Base-by-base conservation (phyloP, 2,113 vertebrate genomes). In the Progne subis region DNA sequence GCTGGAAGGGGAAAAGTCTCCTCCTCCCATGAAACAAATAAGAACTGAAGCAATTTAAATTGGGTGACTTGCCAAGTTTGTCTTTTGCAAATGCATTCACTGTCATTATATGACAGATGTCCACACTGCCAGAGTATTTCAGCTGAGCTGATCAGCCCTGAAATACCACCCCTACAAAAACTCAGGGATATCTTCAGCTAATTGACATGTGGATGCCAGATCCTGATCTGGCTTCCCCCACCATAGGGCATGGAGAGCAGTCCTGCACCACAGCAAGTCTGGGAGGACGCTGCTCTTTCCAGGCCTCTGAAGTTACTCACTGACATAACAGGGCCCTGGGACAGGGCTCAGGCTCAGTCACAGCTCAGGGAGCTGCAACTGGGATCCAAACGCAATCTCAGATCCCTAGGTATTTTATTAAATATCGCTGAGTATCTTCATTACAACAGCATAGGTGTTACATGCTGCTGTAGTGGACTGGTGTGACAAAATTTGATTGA, bases 1-100 rank as follows among this genome's bases (percentile, higher is more conserved):
- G 12, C 93, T 70, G n/a, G 44, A 82, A 87, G 34, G 61, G 56
- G 57, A 52, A 64, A 84, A 52, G 57, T 49, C 46, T 71, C 93
- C 82, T 79, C 84, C 57, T 85, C 53, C 37, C 7, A 0, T 17
- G n/a, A 80, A 94, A 94, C 39, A 86, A 90, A 79, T 69, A 77
- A 74, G 96, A 95, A 90, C 60, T 39, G 72, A 95, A 92, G 56
- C 80, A 85, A 83, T 96, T 78, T 76, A 88, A 83, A 64, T 5
- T 57, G 91, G 26, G 72, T 88, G 57, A 41, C 43, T 77, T 91
- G 92, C 44, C 61, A 93, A 76, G 61, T 50, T 46, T 69, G 31
- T 59, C 39, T 64, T 59, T 92, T 57, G 50, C 85, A 89, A 83
- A 87, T 53, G 81, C 74, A 64, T 68, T 57, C 49, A 11, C 41